Percentiles rank a stretch among this genome's conserved stretches.
phyloP scores from a whole-genome alignment of 2,113 vertebrate species.

The Catharus minimus region DNA sequence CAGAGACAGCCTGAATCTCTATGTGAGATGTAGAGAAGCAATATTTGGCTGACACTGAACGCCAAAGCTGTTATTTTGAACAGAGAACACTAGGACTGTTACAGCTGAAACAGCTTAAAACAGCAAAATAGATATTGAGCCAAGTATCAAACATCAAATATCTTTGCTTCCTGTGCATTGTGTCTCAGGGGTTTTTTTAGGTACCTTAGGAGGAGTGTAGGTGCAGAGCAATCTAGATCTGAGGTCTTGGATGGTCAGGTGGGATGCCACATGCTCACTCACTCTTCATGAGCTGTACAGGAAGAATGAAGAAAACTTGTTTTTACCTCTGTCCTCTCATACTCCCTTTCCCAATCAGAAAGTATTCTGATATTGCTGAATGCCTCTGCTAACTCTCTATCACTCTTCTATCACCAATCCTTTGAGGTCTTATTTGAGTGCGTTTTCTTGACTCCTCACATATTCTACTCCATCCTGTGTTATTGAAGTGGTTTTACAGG shows the following conservation, averaged over 20 bases:
- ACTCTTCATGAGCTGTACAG: background rate
- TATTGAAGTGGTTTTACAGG: background rate
- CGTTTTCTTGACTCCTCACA: background rate
- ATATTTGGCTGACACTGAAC: background rate
- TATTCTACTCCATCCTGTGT: background rate
- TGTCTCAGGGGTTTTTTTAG: background rate
- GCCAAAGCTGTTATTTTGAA: background rate
- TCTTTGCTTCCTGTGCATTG: background rate
- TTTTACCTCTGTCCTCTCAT: background rate
- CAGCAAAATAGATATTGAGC: background rate
- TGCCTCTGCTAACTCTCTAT: background rate
- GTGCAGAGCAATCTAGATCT: background rate
- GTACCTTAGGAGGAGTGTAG: background rate
- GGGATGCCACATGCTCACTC: background rate
- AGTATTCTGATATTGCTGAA: background rate
- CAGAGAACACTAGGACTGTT: background rate
- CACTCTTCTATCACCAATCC: background rate
- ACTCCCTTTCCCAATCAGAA: background rate
- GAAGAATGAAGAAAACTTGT: background rate
- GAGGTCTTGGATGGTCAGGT: background rate
- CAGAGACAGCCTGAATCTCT: background rate
- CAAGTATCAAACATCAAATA: fast-evolving
- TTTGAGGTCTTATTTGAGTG: background rate
- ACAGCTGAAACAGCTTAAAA: background rate
- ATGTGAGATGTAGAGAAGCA: background rate